phyloP scores from a whole-genome alignment of 2,797 vertebrate species.

The Gymnoscopelus braueri region DNA sequence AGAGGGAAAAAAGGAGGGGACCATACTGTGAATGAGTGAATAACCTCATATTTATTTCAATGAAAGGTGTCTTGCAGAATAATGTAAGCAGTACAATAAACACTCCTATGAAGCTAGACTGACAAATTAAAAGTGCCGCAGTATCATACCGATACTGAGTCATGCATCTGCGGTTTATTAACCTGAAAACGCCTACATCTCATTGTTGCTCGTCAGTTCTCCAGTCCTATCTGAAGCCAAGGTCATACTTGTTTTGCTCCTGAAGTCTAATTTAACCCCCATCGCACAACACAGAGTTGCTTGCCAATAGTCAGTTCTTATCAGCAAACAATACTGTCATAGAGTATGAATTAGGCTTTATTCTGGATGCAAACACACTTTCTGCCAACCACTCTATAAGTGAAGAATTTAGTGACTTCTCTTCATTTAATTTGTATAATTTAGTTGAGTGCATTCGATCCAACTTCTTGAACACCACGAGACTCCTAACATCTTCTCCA shows the following conservation, averaged over 20 bases:
- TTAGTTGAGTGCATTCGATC: too few species aligned
- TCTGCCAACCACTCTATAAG: slow-evolving; percentile 21
- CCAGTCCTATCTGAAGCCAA: slow-evolving; percentile 27
- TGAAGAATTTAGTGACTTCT: neutral
- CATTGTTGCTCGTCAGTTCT: slow-evolving; percentile 30
- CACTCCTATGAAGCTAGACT: slow-evolving; percentile 21
- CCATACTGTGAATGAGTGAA: too few species aligned
- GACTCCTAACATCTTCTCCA: too few species aligned
- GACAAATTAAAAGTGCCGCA: slow-evolving; percentile 13
- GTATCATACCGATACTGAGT: slow-evolving; percentile 44
- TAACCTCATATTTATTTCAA: too few species aligned
- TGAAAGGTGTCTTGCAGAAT: too few species aligned
- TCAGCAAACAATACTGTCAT: neutral
- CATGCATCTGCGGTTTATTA: slow-evolving; percentile 37
- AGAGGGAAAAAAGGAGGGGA: too few species aligned
- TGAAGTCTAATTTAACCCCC: too few species aligned
- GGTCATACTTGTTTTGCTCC: too few species aligned
- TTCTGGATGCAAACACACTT: slow-evolving; percentile 27
- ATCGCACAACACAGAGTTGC: too few species aligned
- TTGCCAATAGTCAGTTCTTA: too few species aligned
- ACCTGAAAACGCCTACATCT: slow-evolving; percentile 47
- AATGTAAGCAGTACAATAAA: neutral
- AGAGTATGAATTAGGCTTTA: slow-evolving; percentile 12
- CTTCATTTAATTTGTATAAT: neutral
- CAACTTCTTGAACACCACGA: too few species aligned